Evolutionary conservation across 2,113 vertebrate species (phyloP).

Genomic region (Copsychus sechellarum): DNA sequence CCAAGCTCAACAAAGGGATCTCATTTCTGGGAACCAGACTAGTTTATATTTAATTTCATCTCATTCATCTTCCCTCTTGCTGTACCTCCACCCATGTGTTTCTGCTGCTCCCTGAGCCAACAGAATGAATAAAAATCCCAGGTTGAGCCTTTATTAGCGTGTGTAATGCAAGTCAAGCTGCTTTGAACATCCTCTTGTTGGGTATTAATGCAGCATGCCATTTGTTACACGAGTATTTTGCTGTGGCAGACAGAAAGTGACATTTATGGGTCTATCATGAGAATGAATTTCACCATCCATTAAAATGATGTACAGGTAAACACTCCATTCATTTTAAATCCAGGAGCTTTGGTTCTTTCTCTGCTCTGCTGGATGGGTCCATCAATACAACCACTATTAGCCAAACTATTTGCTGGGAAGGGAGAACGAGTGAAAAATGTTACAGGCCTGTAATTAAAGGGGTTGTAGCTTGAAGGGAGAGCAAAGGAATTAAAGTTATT

Average conservation of each 20-base stretch:
- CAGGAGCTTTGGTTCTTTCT: constrained; percentile 58
- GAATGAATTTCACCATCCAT: constrained; percentile 82
- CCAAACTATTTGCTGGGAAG: constrained; percentile 41
- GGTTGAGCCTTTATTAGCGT: constrained; percentile 38
- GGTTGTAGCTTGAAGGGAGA: constrained; percentile 6
- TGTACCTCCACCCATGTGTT: constrained; percentile 26
- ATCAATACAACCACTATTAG: constrained; percentile 66
- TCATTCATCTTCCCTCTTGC: constrained; percentile 16
- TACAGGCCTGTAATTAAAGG: constrained; percentile 48
- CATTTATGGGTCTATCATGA: constrained; percentile 81
- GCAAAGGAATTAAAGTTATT: not conserved
- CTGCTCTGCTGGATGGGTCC: constrained; percentile 41
- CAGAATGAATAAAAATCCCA: constrained; percentile 43
- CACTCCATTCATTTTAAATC: constrained; percentile 78
- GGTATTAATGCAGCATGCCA: constrained; percentile 66
- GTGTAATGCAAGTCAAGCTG: constrained; percentile 60
- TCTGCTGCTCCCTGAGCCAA: constrained; percentile 20
- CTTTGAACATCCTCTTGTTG: constrained; percentile 57
- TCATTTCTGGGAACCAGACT: not conserved
- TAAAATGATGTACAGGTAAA: constrained; percentile 78
- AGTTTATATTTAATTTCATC: not conserved
- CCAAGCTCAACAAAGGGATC: constrained; percentile 9
- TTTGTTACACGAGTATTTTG: constrained; percentile 71
- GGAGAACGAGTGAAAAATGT: constrained; percentile 21
- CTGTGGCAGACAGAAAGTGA: constrained; percentile 76